phyloP scores from a whole-genome alignment of 2,888 invertebrate genomes.

The Platycnemis pennipes region DNA sequence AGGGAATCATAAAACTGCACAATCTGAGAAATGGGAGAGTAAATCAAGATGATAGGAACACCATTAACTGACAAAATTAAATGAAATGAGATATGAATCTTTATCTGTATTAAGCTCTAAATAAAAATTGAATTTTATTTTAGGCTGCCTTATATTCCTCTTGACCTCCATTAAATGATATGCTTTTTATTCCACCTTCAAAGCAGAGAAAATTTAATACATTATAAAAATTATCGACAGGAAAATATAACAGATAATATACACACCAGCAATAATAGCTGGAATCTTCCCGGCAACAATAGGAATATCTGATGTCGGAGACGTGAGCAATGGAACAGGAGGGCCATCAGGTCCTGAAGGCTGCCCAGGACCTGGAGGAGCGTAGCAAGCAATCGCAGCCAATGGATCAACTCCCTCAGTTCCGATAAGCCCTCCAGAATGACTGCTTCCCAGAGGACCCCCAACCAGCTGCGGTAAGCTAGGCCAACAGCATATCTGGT shows the following conservation, averaged over 20 bases:
- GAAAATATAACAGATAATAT: neutral
- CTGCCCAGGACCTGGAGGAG: slow-evolving; percentile 77
- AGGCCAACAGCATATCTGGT: slow-evolving; percentile 94
- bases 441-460: slow-evolving; percentile 28
- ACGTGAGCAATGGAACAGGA: slow-evolving; percentile 49
- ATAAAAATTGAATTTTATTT: too few species aligned
- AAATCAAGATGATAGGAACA: too few species aligned
- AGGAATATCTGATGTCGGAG: slow-evolving; percentile 49
- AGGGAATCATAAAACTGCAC: too few species aligned
- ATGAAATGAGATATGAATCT: too few species aligned
- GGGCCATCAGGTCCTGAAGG: slow-evolving; percentile 17
- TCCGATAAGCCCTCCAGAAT: neutral
- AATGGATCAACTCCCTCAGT: slow-evolving; percentile 73
- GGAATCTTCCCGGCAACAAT: slow-evolving; percentile 50
- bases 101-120: too few species aligned
- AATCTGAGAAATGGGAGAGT: too few species aligned
- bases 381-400: slow-evolving; percentile 88
- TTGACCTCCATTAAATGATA: too few species aligned
- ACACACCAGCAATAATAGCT: slow-evolving; percentile 37
- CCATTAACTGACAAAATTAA: too few species aligned
- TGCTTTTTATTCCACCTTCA: too few species aligned
- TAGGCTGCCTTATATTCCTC: too few species aligned
- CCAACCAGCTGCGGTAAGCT: slow-evolving; percentile 87
- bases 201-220: too few species aligned
- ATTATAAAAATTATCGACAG: neutral